Evolutionary conservation across 2,888 invertebrate species (phyloP).

Genomic region (Morinoia aosen): DNA sequence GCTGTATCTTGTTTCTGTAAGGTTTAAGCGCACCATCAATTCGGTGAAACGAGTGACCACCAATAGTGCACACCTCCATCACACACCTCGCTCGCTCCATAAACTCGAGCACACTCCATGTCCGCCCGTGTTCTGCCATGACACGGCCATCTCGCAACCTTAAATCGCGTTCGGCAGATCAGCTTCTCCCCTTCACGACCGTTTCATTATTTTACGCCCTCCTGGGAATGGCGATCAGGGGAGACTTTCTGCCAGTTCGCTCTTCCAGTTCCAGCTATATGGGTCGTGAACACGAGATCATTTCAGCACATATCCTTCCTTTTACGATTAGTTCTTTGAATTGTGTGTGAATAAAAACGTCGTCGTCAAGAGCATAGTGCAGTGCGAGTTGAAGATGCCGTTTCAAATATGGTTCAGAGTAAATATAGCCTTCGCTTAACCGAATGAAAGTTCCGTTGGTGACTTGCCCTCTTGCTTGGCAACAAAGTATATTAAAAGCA

Average conservation of each 20-base stretch:
- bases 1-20: background rate
- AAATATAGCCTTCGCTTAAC: background rate
- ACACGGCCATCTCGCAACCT: background rate
- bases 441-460: background rate
- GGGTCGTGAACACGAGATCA: background rate
- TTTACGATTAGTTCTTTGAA: background rate
- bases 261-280: background rate
- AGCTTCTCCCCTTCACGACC: background rate
- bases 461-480: background rate
- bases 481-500: background rate
- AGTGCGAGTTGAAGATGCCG: background rate
- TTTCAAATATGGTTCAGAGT: background rate
- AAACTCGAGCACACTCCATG: background rate
- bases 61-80: background rate
- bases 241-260: constrained; percentile 5
- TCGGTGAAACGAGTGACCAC: background rate
- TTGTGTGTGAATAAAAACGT: background rate
- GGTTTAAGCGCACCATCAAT: background rate
- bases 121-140: background rate
- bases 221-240: background rate
- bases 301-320: background rate
- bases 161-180: background rate
- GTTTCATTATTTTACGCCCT: constrained; percentile 18
- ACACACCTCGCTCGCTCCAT: background rate
- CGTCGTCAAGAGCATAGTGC: background rate